These are phyloP conservation scores for Subanguina moxae DNA, from an alignment of 1,140 invertebrate genomes.

Conservation along the genomic window DNA sequence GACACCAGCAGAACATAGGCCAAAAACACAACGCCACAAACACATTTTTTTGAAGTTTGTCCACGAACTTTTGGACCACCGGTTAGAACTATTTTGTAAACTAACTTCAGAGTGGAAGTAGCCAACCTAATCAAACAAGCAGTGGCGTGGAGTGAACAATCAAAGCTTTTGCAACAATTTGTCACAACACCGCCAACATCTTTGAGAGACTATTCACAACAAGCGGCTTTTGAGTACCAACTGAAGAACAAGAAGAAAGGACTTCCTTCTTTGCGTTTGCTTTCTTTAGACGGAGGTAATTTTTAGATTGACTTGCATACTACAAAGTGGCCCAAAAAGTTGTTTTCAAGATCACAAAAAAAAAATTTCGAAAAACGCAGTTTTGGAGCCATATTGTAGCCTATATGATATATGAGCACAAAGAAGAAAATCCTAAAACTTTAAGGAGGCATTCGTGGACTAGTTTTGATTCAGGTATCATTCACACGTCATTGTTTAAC, in stretches of 20 bases:
- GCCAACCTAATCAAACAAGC: slow-evolving; percentile 3
- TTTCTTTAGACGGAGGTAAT: slow-evolving; percentile 19
- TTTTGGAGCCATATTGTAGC: too few relatives aligned
- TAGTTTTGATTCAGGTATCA: slow-evolving; percentile 18
- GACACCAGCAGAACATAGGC: too few relatives aligned
- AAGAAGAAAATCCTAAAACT: slow-evolving; percentile 4
- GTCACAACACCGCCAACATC: slow-evolving; percentile 10
- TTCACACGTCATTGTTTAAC: too few relatives aligned
- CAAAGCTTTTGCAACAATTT: neutral
- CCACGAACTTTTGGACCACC: too few relatives aligned
- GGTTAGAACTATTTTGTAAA: neutral
- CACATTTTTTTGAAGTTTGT: too few relatives aligned
- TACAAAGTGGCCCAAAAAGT: too few relatives aligned
- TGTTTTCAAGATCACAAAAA: too few relatives aligned
- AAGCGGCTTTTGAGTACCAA: slow-evolving; percentile 9
- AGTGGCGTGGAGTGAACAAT: neutral
- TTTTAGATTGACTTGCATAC: too few relatives aligned
- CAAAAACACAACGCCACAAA: too few relatives aligned
- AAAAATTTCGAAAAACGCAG: too few relatives aligned
- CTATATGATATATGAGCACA: too few relatives aligned
- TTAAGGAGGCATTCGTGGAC: slow-evolving; percentile 30
- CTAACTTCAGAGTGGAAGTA: slow-evolving; percentile 5
- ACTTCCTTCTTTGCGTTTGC: slow-evolving; percentile 6
- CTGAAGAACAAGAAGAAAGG: neutral
- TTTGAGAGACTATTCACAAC: slow-evolving; percentile 9